These are phyloP conservation scores for Cephalophus harveyi DNA, from an alignment of 2,113 vertebrate genomes.

Conservation along the genomic window DNA sequence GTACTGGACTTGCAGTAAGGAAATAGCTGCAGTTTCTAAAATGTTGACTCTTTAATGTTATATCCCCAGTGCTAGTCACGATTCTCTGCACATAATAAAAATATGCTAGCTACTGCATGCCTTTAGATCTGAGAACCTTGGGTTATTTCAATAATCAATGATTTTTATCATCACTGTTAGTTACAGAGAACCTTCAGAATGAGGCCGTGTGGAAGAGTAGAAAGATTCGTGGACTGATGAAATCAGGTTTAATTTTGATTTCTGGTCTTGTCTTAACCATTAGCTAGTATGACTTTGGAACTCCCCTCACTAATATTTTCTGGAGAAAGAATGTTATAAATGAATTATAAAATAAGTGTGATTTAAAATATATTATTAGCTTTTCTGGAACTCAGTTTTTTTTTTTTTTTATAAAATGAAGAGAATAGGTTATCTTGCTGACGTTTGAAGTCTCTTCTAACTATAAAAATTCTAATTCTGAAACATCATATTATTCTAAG, in stretches of 20 bases:
- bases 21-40: constrained; percentile 34
- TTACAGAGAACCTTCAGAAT: constrained; percentile 19
- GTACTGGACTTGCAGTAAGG: neutral
- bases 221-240: neutral
- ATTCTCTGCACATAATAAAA: neutral
- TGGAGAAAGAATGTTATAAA: neutral
- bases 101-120: neutral
- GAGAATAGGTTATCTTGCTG: neutral
- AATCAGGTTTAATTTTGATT: neutral
- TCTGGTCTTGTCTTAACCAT: neutral
- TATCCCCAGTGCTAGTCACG: neutral
- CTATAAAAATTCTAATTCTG: constrained; percentile 24
- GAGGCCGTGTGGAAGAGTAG: neutral
- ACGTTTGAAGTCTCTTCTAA: neutral
- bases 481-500: neutral
- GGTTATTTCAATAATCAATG: neutral
- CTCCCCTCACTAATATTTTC: neutral
- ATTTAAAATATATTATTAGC: constrained; percentile 12
- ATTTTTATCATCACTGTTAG: neutral
- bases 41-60: neutral
- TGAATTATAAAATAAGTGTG: neutral
- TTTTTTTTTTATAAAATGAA: neutral
- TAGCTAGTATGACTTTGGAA: neutral
- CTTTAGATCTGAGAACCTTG: neutral
- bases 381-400: neutral